Conservation (phyloP, 1,140 invertebrate genomes). For the Drosophila pachea region DNA sequence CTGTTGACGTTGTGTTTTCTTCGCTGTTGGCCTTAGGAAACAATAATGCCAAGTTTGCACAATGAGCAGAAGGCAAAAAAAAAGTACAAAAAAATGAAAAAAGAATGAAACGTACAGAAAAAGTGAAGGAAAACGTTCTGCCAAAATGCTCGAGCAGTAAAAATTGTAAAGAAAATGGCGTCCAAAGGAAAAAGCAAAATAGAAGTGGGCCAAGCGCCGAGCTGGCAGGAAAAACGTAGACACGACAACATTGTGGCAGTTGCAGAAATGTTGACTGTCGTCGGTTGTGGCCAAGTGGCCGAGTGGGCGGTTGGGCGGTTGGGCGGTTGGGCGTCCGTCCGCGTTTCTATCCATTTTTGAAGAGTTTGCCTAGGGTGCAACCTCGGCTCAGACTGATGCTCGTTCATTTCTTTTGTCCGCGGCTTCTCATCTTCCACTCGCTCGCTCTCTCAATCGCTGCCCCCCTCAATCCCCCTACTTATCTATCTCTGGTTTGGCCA, state of each 20-base stretch:
- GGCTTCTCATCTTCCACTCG: neutral
- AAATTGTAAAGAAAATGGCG: slow-evolving; percentile 68
- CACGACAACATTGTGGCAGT: slow-evolving; percentile 73
- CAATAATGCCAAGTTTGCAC: slow-evolving; percentile 78
- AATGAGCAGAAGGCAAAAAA: slow-evolving; percentile 59
- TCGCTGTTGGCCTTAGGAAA: slow-evolving; percentile 73
- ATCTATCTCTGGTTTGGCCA: slow-evolving; percentile 48
- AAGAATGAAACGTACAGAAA: slow-evolving; percentile 39
- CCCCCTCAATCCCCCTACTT: neutral
- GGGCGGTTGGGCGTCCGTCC: slow-evolving; percentile 45
- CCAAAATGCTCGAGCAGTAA: slow-evolving; percentile 71
- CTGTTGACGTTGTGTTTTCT: slow-evolving; percentile 75
- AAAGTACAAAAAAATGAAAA: slow-evolving; percentile 4
- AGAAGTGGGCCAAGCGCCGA: slow-evolving; percentile 56
- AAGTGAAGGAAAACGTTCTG: slow-evolving; percentile 25
- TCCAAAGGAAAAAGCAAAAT: slow-evolving; percentile 45
- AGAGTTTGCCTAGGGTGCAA: slow-evolving; percentile 55
- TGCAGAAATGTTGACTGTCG: slow-evolving; percentile 74
- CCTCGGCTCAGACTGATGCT: slow-evolving; percentile 39
- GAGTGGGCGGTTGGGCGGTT: slow-evolving; percentile 44
- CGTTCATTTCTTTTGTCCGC: slow-evolving; percentile 44
- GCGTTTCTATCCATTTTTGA: slow-evolving; percentile 38
- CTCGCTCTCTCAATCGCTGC: neutral
- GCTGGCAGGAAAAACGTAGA: slow-evolving; percentile 35
- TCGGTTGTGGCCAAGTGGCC: slow-evolving; percentile 48